Percentiles rank a stretch among this genome's conserved stretches.
phyloP scores from a whole-genome alignment of 2,113 vertebrate species.

The Tricholaema leucomelas region DNA sequence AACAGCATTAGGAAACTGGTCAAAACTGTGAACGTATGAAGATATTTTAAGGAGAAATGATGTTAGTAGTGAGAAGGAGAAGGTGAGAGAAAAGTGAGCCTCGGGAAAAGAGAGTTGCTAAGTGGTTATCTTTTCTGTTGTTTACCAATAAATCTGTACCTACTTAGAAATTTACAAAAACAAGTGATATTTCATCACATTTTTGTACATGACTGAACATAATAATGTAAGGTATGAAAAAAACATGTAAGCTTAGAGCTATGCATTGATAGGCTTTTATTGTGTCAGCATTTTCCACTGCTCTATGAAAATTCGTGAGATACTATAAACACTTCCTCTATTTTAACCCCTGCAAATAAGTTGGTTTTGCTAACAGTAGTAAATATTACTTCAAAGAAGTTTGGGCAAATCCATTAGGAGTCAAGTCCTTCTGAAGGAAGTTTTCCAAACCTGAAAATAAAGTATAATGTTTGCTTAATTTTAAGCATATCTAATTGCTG shows the following conservation, averaged over 20 bases:
- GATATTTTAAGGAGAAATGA: not conserved
- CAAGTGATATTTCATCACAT: constrained; percentile 7
- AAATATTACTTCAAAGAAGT: not conserved
- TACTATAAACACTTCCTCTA: constrained; percentile 19
- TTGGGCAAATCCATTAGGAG: not conserved
- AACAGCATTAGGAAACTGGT: not conserved
- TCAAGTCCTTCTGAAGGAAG: not conserved
- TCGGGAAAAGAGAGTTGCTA: not conserved
- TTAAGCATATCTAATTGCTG: not conserved
- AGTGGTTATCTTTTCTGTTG: not conserved
- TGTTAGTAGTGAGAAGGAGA: not conserved
- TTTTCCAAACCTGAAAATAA: not conserved
- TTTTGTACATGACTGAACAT: constrained; percentile 13
- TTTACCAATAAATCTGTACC: not conserved
- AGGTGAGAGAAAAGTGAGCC: not conserved
- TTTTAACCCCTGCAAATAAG: not conserved
- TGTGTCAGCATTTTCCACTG: not conserved
- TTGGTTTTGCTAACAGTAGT: not conserved
- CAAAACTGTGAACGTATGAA: not conserved
- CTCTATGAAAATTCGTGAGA: constrained; percentile 28
- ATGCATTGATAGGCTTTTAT: constrained; percentile 34
- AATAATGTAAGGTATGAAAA: constrained; percentile 34
- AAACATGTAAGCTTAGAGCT: constrained; percentile 8
- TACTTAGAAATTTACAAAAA: constrained; percentile 27
- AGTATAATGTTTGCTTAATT: not conserved